These are phyloP conservation scores for Palythoa grandis DNA, from an alignment of 92 coral and sea anemone genomes.

Conservation along the genomic window DNA sequence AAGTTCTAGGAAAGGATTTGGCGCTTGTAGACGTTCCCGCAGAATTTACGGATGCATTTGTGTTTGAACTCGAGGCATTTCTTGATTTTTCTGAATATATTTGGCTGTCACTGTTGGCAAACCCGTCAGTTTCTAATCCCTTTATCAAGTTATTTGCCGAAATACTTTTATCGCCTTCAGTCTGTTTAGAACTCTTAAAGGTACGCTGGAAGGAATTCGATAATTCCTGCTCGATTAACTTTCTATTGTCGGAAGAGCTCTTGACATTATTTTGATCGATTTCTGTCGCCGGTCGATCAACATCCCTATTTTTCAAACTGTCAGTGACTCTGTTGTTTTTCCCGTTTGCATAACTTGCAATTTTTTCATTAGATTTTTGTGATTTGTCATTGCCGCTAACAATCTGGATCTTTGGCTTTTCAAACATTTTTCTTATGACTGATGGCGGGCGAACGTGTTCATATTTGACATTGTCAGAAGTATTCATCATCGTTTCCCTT, in stretches of 20 bases:
- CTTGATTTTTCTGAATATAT: slow-evolving; percentile 2
- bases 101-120: neutral
- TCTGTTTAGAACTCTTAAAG: neutral
- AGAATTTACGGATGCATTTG: neutral
- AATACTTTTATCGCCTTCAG: slow-evolving; percentile 3
- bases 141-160: neutral
- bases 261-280: slow-evolving; percentile 20
- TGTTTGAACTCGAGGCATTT: neutral
- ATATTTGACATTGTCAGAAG: slow-evolving; percentile 54
- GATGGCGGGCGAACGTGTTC: slow-evolving; percentile 75
- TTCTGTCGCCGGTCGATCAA: slow-evolving; percentile 31
- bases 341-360: slow-evolving; percentile 13
- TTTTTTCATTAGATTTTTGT: slow-evolving; percentile 1
- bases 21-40: neutral
- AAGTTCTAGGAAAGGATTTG: slow-evolving; percentile 1
- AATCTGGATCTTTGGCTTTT: slow-evolving; percentile 53
- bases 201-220: slow-evolving; percentile 11
- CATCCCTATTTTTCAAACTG: slow-evolving; percentile 12
- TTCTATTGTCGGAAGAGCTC: slow-evolving; percentile 1
- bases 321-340: slow-evolving; percentile 16
- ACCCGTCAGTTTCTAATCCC: neutral
- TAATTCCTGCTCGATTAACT: slow-evolving; percentile 8
- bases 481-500: neutral
- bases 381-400: slow-evolving; percentile 25
- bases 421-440: slow-evolving; percentile 65